These are phyloP conservation scores for Platalea minor DNA, from an alignment of 2,797 vertebrate species.

Conservation along the genomic window DNA sequence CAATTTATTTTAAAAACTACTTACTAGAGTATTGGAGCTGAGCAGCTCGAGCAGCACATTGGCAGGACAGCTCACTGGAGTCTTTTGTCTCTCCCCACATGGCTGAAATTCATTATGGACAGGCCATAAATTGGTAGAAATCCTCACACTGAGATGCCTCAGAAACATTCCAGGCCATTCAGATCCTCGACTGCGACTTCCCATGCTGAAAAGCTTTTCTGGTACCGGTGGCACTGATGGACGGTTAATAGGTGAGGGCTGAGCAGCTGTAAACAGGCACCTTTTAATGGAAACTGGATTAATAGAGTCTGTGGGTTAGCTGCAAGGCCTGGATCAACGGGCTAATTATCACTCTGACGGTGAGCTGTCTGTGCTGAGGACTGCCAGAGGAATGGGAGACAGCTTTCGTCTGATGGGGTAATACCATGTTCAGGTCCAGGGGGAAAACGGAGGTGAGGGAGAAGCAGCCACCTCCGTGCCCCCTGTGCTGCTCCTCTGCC, in stretches of 20 bases:
- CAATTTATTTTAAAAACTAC: background rate
- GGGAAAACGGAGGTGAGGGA: fast-evolving
- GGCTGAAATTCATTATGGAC: background rate
- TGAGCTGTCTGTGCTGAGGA: background rate
- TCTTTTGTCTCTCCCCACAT: background rate
- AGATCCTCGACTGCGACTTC: background rate
- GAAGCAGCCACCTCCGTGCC: background rate
- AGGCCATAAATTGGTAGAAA: background rate
- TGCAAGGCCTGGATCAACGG: background rate
- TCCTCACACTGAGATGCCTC: background rate
- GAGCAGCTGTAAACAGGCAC: background rate
- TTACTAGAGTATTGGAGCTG: background rate
- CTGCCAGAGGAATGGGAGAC: background rate
- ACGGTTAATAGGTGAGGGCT: background rate
- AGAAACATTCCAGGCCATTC: background rate
- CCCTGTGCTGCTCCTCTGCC: background rate
- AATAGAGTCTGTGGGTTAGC: background rate
- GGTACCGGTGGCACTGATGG: background rate
- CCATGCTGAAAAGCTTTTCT: background rate
- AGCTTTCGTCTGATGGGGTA: background rate
- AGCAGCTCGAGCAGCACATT: background rate
- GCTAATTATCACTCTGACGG: background rate
- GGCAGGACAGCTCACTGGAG: background rate
- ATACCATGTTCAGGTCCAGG: background rate
- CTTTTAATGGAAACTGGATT: background rate